Percentiles rank a stretch among this genome's conserved stretches.
These are phyloP conservation scores for Nasonia oneida DNA, from an alignment of 2,888 invertebrate species.

Conservation along the genomic window DNA sequence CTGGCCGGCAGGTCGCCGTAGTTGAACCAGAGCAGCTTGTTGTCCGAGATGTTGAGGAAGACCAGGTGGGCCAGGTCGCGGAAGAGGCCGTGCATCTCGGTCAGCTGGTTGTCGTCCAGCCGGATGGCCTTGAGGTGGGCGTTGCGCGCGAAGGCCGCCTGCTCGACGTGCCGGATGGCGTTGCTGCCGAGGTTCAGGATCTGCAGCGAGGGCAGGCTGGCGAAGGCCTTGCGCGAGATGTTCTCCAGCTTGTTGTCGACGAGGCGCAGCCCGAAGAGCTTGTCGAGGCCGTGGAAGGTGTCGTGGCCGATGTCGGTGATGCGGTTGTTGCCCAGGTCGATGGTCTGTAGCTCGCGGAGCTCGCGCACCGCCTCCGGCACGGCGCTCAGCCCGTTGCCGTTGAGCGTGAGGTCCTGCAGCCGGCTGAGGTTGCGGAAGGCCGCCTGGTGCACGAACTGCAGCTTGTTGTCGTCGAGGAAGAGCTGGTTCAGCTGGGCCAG, in stretches of 20 bases:
- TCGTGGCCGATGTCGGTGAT: conserved; percentile 86
- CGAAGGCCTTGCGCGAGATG: conserved; percentile 88
- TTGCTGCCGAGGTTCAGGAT: conserved; percentile 91
- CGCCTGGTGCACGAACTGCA: conserved; percentile 85
- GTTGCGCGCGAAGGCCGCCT: conserved; percentile 88
- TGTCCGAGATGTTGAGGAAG: conserved; percentile 91
- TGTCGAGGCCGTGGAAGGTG: conserved; percentile 87
- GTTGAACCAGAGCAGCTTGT: conserved; percentile 89
- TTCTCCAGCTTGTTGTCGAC: conserved; percentile 90
- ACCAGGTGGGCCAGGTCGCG: conserved; percentile 87
- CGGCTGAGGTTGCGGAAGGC: conserved; percentile 88
- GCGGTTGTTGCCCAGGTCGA: conserved; percentile 91
- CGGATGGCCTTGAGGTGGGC: conserved; percentile 87
- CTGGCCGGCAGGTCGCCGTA: conserved; percentile 88
- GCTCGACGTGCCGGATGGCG: conserved; percentile 88
- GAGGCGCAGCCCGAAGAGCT: conserved; percentile 87
- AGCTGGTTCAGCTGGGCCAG: conserved; percentile 87
- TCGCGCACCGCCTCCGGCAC: conserved; percentile 87
- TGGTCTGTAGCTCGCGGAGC: conserved; percentile 86
- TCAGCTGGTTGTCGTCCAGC: conserved; percentile 88
- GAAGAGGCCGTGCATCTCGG: conserved; percentile 89
- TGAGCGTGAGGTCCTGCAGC: conserved; percentile 88
- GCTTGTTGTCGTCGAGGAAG: conserved; percentile 87
- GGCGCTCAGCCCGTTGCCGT: conserved; percentile 86
- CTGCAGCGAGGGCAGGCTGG: conserved; percentile 86